Base-by-base conservation (phyloP, 2,113 vertebrate species). In the Craseonycteris thonglongyai region DNA sequence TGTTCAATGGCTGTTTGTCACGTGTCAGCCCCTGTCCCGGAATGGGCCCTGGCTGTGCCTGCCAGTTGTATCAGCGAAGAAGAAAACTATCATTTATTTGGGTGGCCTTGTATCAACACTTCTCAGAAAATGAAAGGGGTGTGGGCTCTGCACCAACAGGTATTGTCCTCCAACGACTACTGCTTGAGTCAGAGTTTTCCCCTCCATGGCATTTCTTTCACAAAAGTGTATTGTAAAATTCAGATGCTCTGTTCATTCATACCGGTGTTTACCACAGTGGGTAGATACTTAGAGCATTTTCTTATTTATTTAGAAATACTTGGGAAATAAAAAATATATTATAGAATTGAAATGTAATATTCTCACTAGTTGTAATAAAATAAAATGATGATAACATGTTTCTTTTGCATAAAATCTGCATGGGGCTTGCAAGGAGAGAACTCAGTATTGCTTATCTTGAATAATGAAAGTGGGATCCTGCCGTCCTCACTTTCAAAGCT, bases 281-380 rank as follows among this genome's bases (percentile, higher is more conserved):
- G 45, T 86, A 71, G 59, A 72, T 88, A 56, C 84, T 92, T 78
- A 65, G 40, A 83, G 56, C 91, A 22, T 79, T 83, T 38, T 84
- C 61, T 87, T 93, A 80, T 87, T 90, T 95, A 93, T 91, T 80
- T 95, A 78, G 42, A 94, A 88, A 56, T 72, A 59, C 47, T 75
- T 86, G 21, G 74, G 89, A 88, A 95, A 93, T 78, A 58, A 81
- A 88, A 93, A 75, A 54, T 49, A 56, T 69, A 42, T 69, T 45
- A 68, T 75, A 92, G 61, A 88, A 92, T 71, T 81, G 35, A 88
- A 90, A 79, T 58, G 22, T 45, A 83, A 94, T 90, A 79, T 76
- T 59, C 83, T 83, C 18, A 35, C 47, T 89, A 83, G 51, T 71
- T 79, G 45, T 58, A 87, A 69, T 12, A 58, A 15, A 49, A 74